Conservation (phyloP, 2,797 vertebrate genomes). For the Parotocinclus haroldoi region DNA sequence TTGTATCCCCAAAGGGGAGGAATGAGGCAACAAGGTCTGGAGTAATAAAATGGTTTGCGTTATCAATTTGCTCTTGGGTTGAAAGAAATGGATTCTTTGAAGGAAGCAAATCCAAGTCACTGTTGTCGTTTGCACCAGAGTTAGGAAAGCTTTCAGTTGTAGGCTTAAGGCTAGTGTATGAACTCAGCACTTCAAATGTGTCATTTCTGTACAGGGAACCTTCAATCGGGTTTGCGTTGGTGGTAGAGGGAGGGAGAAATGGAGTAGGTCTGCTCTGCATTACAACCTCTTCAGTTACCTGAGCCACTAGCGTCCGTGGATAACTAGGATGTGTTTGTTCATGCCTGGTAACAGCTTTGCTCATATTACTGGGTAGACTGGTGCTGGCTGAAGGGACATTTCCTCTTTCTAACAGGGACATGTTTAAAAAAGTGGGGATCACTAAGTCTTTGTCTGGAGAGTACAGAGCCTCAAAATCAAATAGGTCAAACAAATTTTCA, state of each 20-base stretch:
- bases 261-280: conserved; percentile 24
- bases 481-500: conserved; percentile 47
- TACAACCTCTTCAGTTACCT: not conserved
- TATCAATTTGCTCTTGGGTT: conserved; percentile 10
- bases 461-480: conserved; percentile 55
- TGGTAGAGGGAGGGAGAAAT: conserved; percentile 18
- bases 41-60: not conserved
- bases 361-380: not conserved
- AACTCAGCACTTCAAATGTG: conserved; percentile 26
- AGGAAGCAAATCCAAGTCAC: conserved; percentile 31
- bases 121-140: conserved; percentile 30
- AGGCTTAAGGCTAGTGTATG: conserved; percentile 32
- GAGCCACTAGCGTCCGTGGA: conserved; percentile 15
- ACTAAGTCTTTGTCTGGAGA: conserved; percentile 43
- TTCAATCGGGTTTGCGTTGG: conserved; percentile 15
- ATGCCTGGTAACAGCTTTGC: conserved; percentile 12
- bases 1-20: not conserved
- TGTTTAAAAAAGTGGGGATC: conserved; percentile 4
- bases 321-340: conserved; percentile 25
- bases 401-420: conserved; percentile 26
- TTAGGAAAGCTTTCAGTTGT: conserved; percentile 31
- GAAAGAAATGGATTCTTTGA: conserved; percentile 42
- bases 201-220: conserved; percentile 36
- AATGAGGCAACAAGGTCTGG: conserved; percentile 16
- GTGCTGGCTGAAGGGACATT: conserved; percentile 18